Conservation (phyloP, 2,888 invertebrate genomes). For the Notodonta ziczac region DNA sequence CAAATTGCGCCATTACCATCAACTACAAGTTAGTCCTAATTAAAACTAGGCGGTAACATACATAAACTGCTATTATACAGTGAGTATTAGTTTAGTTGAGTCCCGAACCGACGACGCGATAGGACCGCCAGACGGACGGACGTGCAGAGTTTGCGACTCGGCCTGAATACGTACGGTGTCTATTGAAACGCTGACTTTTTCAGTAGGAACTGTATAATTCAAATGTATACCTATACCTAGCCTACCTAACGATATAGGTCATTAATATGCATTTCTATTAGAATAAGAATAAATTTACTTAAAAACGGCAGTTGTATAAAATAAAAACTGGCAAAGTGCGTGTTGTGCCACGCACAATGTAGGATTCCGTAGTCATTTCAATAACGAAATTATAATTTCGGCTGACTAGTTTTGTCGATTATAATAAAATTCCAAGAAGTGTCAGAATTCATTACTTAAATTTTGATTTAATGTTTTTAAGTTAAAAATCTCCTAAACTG, state of each 20-base stretch:
- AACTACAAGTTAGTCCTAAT: constrained; percentile 30
- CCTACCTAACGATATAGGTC: constrained; percentile 16
- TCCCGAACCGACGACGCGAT: constrained; percentile 1
- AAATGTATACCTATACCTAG: constrained; percentile 18
- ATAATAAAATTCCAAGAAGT: too few relatives aligned
- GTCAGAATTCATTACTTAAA: too few relatives aligned
- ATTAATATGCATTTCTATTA: constrained; percentile 30
- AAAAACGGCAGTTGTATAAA: too few relatives aligned
- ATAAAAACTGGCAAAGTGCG: too few relatives aligned
- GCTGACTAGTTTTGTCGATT: too few relatives aligned
- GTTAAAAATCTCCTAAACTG: too few relatives aligned
- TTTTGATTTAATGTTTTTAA: too few relatives aligned
- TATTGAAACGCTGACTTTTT: constrained; percentile 42
- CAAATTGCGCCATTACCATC: constrained; percentile 11
- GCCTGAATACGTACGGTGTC: constrained; percentile 30
- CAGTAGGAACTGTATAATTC: constrained; percentile 28
- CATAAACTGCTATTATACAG: constrained; percentile 29
- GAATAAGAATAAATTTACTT: neutral
- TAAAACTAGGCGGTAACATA: constrained; percentile 33
- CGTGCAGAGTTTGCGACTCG: constrained; percentile 28
- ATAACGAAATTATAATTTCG: too few relatives aligned
- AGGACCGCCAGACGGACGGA: constrained; percentile 16
- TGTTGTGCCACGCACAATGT: too few relatives aligned
- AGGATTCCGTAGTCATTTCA: too few relatives aligned
- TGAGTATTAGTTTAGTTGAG: constrained; percentile 7